phyloP scores from a whole-genome alignment of 2,888 invertebrate genomes.

The Trachelus tabidus region DNA sequence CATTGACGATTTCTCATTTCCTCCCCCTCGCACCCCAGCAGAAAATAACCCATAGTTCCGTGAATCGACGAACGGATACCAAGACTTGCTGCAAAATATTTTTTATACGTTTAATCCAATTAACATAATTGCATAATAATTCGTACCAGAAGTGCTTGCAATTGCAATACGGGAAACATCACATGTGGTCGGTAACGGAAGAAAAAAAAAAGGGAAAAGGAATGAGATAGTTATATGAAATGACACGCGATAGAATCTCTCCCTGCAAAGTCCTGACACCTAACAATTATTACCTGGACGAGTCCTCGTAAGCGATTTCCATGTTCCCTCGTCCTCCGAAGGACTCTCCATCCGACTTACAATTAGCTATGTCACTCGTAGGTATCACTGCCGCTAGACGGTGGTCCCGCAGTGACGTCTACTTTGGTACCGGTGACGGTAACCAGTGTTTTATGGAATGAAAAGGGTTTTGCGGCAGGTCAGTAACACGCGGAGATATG shows the following conservation, averaged over 20 bases:
- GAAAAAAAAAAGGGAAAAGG: neutral
- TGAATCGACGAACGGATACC: constrained; percentile 33
- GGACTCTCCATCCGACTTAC: too few relatives aligned
- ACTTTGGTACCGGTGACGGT: neutral
- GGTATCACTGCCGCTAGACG: neutral
- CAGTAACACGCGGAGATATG: too few relatives aligned
- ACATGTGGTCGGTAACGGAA: neutral
- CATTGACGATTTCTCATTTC: too few relatives aligned
- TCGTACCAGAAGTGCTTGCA: constrained; percentile 29
- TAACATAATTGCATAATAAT: constrained; percentile 64
- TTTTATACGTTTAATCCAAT: constrained; percentile 59
- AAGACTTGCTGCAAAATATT: constrained; percentile 37
- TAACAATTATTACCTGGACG: constrained; percentile 43
- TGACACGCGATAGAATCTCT: constrained; percentile 57
- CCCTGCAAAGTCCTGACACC: constrained; percentile 40
- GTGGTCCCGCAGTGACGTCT: neutral
- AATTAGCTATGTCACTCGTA: too few relatives aligned
- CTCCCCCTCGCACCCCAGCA: too few relatives aligned
- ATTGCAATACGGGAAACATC: constrained; percentile 26
- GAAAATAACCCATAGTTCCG: too few relatives aligned
- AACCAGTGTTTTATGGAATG: constrained; percentile 13
- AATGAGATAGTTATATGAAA: constrained; percentile 35
- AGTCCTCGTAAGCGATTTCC: constrained; percentile 1
- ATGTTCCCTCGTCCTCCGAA: neutral
- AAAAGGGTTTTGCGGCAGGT: constrained; percentile 16